Conservation (phyloP, 2,797 vertebrate genomes). For the Gymnocypris eckloni region DNA sequence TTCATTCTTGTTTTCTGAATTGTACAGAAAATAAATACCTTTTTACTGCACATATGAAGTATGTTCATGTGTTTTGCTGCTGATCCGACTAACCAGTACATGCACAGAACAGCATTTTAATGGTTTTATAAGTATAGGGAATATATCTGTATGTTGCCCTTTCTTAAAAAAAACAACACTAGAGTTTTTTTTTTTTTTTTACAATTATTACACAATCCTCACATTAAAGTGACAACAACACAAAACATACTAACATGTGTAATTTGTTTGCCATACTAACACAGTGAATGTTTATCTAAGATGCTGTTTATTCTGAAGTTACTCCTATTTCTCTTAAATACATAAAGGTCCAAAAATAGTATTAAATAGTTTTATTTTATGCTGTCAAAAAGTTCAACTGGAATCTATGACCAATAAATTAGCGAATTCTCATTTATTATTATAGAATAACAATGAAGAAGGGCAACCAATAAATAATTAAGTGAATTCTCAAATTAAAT, state of each 20-base stretch:
- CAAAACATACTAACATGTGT: background rate
- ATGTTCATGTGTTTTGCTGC: background rate
- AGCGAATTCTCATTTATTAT: background rate
- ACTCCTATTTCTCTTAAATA: background rate
- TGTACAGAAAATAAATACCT: background rate
- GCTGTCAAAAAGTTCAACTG: background rate
- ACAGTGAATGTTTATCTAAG: background rate
- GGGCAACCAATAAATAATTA: no score
- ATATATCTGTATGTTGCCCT: background rate
- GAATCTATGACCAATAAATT: background rate
- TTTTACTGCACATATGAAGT: background rate
- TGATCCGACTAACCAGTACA: background rate
- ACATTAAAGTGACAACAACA: background rate
- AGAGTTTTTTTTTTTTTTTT: no score
- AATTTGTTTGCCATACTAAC: background rate
- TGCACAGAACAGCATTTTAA: background rate
- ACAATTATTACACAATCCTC: background rate
- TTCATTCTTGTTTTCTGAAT: background rate
- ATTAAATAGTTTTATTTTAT: background rate
- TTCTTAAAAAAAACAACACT: background rate
- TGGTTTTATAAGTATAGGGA: background rate
- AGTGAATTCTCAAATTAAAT: no score
- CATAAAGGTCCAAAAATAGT: background rate
- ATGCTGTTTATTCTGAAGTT: background rate
- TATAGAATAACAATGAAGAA: background rate